Conservation (phyloP, 2,888 invertebrate genomes). For the Tipula unca region DNA sequence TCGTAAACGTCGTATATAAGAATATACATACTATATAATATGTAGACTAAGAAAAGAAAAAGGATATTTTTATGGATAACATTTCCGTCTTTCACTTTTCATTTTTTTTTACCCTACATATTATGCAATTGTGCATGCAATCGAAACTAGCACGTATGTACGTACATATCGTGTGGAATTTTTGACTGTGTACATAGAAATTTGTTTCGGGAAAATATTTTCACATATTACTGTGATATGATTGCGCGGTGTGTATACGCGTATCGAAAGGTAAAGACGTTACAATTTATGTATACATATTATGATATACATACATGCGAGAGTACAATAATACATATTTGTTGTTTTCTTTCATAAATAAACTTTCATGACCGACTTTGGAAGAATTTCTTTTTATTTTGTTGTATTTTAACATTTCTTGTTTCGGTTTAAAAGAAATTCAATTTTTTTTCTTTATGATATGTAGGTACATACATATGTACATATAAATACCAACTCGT, state of each 20-base stretch:
- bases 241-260: not conserved
- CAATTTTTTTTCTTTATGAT: not conserved
- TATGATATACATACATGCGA: not conserved
- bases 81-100: slow-evolving; percentile 4
- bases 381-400: not conserved
- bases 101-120: not conserved
- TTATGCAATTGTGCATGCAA: not conserved
- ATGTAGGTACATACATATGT: no score
- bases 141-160: not conserved
- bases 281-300: not conserved
- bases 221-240: not conserved
- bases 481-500: not conserved
- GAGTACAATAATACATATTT: not conserved
- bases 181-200: not conserved
- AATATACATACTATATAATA: not conserved
- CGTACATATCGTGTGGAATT: not conserved
- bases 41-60: not conserved
- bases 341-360: slow-evolving; percentile 8
- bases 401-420: not conserved
- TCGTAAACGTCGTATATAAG: not conserved
- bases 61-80: not conserved
- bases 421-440: not conserved
- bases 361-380: slow-evolving; percentile 14
- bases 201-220: not conserved
- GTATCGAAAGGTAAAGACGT: not conserved